Base-by-base conservation (phyloP, 92 coral and sea anemone species). In the Meandrina meandrites region DNA sequence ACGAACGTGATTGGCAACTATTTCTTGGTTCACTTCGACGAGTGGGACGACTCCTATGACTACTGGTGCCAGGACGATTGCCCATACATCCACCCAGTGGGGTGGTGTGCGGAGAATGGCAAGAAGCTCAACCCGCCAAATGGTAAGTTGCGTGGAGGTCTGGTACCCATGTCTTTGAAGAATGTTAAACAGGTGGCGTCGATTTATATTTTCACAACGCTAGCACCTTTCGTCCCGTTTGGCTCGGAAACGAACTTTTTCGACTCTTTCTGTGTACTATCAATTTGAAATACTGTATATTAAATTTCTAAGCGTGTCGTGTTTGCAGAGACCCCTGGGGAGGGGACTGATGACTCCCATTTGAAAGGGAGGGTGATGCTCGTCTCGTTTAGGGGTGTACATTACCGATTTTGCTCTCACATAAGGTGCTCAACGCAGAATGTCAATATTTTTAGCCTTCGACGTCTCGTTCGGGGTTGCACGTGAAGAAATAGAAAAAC, bases 41-140 rank as follows among this genome's bases (percentile, higher is more conserved):
- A 97, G 84, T 97, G 99, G 99, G 99, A 97, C 84, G 99, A 97
- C 82, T 93, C 98, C 12, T 97, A 97, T 75, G 99, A 97, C 88
- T 97, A 97, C 84, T 97, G 99, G 99, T 97, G 99, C 71, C 91
- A 90, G 50, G 93, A 94, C 35, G 95, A 95, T 54, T 97, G 99
- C 69, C 99, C 99, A 0, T 97, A 97, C 77, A 97, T 97, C 69
- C 99, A 97, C 86, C 96, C 98, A 27, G 93, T 97, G 48, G 98
- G 99, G 35, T 97, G 99, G 99, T 97, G 99, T 78, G 90, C 90
- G 66, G 92, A 93, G 30, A 94, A 91, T 27, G 99, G 99, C 68
- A 91, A 94, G 81, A 94, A 92, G 60, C 95, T 97, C n/a, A 97
- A 94, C 79, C 99, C 99, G 16, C 99, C 99, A 35, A 95, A 92